Evolutionary conservation across 2,797 vertebrate genomes (phyloP).

Genomic region (Erpetoichthys calabaricus): DNA sequence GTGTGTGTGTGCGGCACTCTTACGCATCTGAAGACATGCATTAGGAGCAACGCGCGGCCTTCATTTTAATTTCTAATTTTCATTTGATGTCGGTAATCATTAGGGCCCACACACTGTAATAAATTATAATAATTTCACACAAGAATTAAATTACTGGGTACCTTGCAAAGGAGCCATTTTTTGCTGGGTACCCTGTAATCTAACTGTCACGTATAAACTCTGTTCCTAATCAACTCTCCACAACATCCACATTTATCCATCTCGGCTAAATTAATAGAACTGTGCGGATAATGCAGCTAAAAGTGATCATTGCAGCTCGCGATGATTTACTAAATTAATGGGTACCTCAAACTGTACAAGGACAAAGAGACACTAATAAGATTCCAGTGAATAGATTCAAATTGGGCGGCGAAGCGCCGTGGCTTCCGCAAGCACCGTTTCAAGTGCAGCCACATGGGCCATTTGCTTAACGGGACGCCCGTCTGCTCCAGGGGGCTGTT

Average conservation of each 20-base stretch:
- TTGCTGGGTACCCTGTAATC: constrained; percentile 86
- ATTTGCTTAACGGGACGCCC: too few species aligned
- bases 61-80: constrained; percentile 88
- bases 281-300: constrained; percentile 79
- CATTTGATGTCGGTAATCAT: constrained; percentile 96
- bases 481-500: too few species aligned
- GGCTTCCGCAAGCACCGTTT: constrained; percentile 16
- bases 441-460: too few species aligned
- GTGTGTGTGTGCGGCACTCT: constrained; percentile 1
- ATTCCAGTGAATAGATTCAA: constrained; percentile 47
- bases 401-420: constrained; percentile 41
- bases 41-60: constrained; percentile 68
- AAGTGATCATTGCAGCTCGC: constrained; percentile 85
- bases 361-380: constrained; percentile 77
- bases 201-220: constrained; percentile 95
- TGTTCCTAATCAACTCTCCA: constrained; percentile 87
- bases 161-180: constrained; percentile 74
- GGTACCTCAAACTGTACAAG: constrained; percentile 75
- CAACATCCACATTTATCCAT: constrained; percentile 98
- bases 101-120: constrained; percentile 90
- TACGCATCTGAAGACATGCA: constrained; percentile 51
- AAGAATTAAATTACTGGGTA: constrained; percentile 97
- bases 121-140: constrained; percentile 97
- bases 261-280: constrained; percentile 95
- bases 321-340: constrained; percentile 96